Base-by-base conservation (phyloP, 1,140 invertebrate species). In the Orussus abietinus region DNA sequence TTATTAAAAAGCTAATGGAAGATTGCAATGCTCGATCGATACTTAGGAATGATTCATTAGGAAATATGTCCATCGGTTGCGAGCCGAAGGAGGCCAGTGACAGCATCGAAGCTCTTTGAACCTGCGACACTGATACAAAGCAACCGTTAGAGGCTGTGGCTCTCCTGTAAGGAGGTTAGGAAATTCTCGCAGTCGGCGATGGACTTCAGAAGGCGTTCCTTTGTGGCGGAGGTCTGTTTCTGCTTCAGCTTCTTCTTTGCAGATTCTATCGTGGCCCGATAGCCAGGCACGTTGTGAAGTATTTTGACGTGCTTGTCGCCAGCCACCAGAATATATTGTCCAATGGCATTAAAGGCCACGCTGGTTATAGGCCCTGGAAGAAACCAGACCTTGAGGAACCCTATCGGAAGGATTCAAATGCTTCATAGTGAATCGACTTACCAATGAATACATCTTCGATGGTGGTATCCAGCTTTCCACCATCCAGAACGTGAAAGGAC, bases 261-360 rank as follows among this genome's bases (percentile, higher is more conserved):
- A 17, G 81, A 81, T 20, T 72, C 70, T 31, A 89, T 81, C 1
- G 77, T 79, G 9, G 82, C 83, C 46, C 78, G 72, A 55, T 85
- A 85, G 4, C 88, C 89, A 42, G 85, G 80, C 6, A 92, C 76
- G 57, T 94, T 93, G 55, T 86, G 81, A 50, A 92, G 84, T 12
- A 94, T 78, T 32, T 84, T 76, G 10, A 93, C 81, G 28, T 83
- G 82, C 40, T 80, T 82, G 55, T 92, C 88, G 9, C 86, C 88
- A 35, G 81, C 75, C 2, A 82, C 80, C 39, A 88, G 75, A n/a
- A 94, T 54, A 60, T 81, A 85, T 55, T 86, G 82, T 12, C 83
- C 84, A 35, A 78, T 71, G 15, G 83, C 75, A 59, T 91, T 85
- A 64, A 92, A 93, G 13, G 71, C 54, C 29, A 93, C 65, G 44